A percentile compares a stretch with the other conserved stretches of the same genome.
These are phyloP conservation scores for Adrianichthys oophorus DNA, from an alignment of 2,797 vertebrate genomes.

Conservation along the genomic window DNA sequence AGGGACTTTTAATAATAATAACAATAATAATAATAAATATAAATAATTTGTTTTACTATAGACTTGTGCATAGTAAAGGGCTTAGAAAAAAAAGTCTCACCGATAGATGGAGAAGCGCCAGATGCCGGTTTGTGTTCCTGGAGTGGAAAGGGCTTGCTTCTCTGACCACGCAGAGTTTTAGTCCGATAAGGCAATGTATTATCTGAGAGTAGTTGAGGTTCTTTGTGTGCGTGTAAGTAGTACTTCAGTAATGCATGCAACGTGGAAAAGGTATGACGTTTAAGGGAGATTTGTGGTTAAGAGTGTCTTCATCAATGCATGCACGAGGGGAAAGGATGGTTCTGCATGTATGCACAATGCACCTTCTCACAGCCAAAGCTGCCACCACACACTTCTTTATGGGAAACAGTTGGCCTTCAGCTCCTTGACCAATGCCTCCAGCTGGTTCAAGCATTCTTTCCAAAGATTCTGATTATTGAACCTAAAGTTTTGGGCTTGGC, in stretches of 20 bases:
- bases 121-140: constrained; percentile 31
- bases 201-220: constrained; percentile 21
- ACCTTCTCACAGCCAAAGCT: constrained; percentile 22
- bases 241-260: constrained; percentile 49
- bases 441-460: constrained; percentile 1
- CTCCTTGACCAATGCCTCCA: constrained; percentile 27
- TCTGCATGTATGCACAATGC: constrained; percentile 53
- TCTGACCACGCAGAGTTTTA: constrained; percentile 74
- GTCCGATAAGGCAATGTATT: constrained; percentile 40
- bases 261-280: neutral
- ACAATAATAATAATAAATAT: too few relatives aligned
- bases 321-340: constrained; percentile 28
- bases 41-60: too few relatives aligned
- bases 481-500: constrained; percentile 2
- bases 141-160: constrained; percentile 53
- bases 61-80: too few relatives aligned
- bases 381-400: constrained; percentile 20
- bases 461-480: neutral
- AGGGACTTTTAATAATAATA: too few relatives aligned
- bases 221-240: constrained; percentile 19
- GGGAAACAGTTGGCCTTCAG: constrained; percentile 29
- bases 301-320: constrained; percentile 44
- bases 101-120: constrained; percentile 5
- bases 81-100: too few relatives aligned
- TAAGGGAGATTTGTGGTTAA: neutral